Conservation (phyloP, 2,888 invertebrate genomes). For the Baccha elongata region DNA sequence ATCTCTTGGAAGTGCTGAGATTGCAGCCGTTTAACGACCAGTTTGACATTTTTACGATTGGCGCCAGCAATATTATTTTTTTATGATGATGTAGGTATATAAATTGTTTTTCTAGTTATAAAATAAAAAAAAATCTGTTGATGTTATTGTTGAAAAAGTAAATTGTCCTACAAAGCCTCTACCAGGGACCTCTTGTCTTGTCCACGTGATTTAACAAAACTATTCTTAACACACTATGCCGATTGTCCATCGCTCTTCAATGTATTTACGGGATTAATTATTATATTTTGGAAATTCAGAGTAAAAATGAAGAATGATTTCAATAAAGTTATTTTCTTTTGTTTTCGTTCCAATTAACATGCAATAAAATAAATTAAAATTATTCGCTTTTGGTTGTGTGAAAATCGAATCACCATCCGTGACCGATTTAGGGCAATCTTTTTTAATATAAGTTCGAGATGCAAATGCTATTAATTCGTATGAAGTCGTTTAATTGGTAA, state of each 20-base stretch:
- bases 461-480: neutral
- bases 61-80: conserved; percentile 78
- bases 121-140: conserved; percentile 53
- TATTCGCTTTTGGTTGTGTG: conserved; percentile 6
- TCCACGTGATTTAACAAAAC: conserved; percentile 36
- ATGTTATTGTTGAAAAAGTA: conserved; percentile 31
- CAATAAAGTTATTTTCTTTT: neutral
- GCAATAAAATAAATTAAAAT: conserved; percentile 14
- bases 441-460: conserved; percentile 18
- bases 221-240: neutral
- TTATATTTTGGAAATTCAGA: neutral
- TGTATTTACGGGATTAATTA: neutral
- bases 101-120: conserved; percentile 70
- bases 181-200: neutral
- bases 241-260: neutral
- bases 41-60: conserved; percentile 78
- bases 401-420: conserved; percentile 1
- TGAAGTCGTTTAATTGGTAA: neutral
- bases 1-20: conserved; percentile 50
- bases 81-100: conserved; percentile 74
- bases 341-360: neutral
- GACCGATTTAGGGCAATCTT: conserved; percentile 28
- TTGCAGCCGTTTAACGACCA: conserved; percentile 70
- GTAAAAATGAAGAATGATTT: neutral
- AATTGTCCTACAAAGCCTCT: conserved; percentile 36